A percentile compares a stretch with the other conserved stretches of the same genome.
These are phyloP conservation scores for Chymomyza caudatula DNA, from an alignment of 2,888 invertebrate genomes.

Conservation along the genomic window DNA sequence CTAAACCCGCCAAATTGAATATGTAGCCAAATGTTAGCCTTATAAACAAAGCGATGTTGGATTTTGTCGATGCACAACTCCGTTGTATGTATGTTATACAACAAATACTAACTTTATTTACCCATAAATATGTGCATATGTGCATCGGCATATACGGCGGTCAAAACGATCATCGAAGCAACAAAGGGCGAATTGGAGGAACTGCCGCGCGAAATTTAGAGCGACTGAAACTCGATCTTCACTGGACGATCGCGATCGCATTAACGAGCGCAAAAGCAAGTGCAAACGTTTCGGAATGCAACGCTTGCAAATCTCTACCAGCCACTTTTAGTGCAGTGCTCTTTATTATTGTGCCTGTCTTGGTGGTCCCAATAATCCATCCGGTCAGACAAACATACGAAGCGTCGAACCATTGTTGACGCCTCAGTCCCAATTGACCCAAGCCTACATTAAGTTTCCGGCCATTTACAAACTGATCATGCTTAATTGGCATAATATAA, in stretches of 20 bases:
- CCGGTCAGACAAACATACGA: slow-evolving; percentile 44
- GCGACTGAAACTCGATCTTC: slow-evolving; percentile 63
- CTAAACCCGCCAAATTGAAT: too few species aligned
- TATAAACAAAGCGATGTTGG: too few species aligned
- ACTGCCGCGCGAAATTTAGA: slow-evolving; percentile 7
- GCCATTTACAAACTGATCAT: slow-evolving; percentile 64
- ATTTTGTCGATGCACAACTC: background rate
- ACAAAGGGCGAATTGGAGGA: background rate
- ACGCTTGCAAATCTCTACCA: slow-evolving; percentile 52
- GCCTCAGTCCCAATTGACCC: slow-evolving; percentile 59
- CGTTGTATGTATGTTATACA: slow-evolving; percentile 23
- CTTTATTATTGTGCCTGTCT: slow-evolving; percentile 43
- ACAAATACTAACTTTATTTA: slow-evolving; percentile 42
- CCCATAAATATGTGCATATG: slow-evolving; percentile 6
- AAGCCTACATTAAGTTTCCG: slow-evolving; percentile 68
- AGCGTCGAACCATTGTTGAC: slow-evolving; percentile 56
- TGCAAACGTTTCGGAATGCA: slow-evolving; percentile 57
- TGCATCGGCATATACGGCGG: slow-evolving; percentile 36
- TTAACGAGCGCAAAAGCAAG: slow-evolving; percentile 52
- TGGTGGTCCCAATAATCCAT: slow-evolving; percentile 71
- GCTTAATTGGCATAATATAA: slow-evolving; percentile 72
- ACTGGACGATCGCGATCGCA: slow-evolving; percentile 45
- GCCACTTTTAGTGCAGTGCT: background rate
- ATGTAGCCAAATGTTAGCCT: too few species aligned
- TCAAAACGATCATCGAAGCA: slow-evolving; percentile 50